These are phyloP conservation scores for Nothoprocta pentlandii DNA, from an alignment of 2,113 vertebrate species.

Conservation along the genomic window DNA sequence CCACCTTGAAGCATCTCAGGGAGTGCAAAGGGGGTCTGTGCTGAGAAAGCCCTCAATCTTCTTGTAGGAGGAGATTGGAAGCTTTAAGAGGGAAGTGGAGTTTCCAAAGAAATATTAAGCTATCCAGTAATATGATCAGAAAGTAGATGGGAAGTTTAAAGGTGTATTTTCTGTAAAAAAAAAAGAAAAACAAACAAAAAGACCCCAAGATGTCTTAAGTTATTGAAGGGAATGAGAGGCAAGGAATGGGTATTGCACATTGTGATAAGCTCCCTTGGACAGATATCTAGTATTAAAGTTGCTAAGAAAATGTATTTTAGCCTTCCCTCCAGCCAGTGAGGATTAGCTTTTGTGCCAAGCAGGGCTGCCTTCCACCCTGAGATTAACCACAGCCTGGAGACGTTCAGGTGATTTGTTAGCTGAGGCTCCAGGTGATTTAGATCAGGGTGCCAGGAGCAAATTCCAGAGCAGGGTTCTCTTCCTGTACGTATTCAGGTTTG, in stretches of 20 bases:
- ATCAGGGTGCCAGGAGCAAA: rapidly evolving
- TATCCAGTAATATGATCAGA: neutral
- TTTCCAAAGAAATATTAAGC: neutral
- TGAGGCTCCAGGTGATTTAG: neutral
- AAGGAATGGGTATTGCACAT: neutral
- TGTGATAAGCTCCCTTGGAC: neutral
- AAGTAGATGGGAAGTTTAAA: neutral
- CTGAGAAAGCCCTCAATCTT: neutral
- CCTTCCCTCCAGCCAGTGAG: neutral
- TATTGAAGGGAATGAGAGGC: neutral
- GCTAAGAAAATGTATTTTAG: neutral
- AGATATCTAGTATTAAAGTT: neutral
- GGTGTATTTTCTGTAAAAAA: neutral
- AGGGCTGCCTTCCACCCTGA: neutral
- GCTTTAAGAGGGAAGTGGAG: neutral
- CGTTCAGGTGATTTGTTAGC: neutral
- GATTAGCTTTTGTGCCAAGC: neutral
- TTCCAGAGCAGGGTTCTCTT: neutral
- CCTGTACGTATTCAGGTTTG: neutral
- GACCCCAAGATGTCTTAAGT: neutral
- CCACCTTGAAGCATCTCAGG: neutral
- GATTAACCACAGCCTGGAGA: neutral
- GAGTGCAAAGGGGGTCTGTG: neutral
- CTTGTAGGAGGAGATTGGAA: neutral
- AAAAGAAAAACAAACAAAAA: neutral